Evolutionary conservation across 1,140 invertebrate species (phyloP), one percentile per base, ranked within the genome.

Genomic region (Drosophila pallidifrons): DNA sequence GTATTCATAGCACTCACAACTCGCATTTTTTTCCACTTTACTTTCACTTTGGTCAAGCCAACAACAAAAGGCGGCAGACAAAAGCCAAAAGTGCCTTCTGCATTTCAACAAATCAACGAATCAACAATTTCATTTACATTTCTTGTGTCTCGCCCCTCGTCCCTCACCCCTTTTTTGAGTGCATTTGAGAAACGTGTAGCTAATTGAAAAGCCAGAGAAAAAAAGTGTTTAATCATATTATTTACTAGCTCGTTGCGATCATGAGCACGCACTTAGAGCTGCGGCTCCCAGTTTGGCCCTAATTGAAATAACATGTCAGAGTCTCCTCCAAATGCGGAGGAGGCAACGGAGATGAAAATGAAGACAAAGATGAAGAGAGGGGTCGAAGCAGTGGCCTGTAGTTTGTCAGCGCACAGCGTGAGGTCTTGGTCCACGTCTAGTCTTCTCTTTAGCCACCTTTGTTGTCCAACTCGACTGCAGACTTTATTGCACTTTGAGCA

Each of bases 191-290:
- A 66, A 68, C 69, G 63, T 66, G 83, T 66, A 66, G 57, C 69
- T 72, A 82, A 88, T 88, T 87, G 82, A 77, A 87, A 88, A 87
- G 35, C n/a, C 16, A 25, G 7, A 15, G 6, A n/a, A 38, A 55
- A 55, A 20, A 57, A 41, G 15, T 79, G 68, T 70, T 67, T 79
- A 87, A 66, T 80, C 79, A 82, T 66, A 83, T 80, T 80, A 76
- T 80, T 74, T 77, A 87, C 55, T 51, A 59, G 49, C 47, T 46
- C 43, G 58, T 72, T 20, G 54, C 49, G 49, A 69, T 55, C 79
- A 79, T 87, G 80, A 82, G 59, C 80, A 83, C 80, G 82, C 82
- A 87, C 78, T 86, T 83, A 74, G 20, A 25, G 68, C 43, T 49
- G 45, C 46, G 30, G 54, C 63, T 54, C 43, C 75, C 67, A 66